Percentiles rank a stretch among this genome's conserved stretches.
phyloP scores from a whole-genome alignment of 2,797 vertebrate species.

The Macropus fuliginosus region DNA sequence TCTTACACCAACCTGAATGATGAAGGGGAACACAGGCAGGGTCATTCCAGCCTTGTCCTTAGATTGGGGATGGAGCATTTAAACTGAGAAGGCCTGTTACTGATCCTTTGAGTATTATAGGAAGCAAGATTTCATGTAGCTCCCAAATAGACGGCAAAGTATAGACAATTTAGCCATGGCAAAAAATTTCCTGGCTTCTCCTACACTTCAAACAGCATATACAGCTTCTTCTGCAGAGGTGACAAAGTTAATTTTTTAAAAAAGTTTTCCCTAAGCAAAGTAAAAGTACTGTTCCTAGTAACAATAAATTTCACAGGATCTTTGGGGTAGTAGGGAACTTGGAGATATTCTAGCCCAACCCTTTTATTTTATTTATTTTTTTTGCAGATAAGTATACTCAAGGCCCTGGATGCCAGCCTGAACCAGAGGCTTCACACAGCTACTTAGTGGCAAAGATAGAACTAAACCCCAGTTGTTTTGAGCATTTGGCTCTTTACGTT shows the following conservation, averaged over 20 bases:
- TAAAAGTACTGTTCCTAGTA: background rate
- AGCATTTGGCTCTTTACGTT: background rate
- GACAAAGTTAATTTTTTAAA: constrained; percentile 13
- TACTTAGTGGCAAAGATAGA: background rate
- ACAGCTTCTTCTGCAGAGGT: background rate
- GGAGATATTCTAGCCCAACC: background rate
- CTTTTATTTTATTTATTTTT: background rate
- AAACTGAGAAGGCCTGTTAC: constrained; percentile 4
- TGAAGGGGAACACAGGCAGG: background rate
- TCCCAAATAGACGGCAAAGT: background rate
- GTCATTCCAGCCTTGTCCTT: background rate
- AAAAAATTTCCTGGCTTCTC: background rate
- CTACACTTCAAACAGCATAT: background rate
- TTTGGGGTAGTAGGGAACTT: background rate
- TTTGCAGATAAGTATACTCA: background rate
- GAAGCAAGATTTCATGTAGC: background rate
- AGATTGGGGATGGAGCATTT: constrained; percentile 1
- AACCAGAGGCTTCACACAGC: background rate
- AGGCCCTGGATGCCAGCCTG: background rate
- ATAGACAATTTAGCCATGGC: background rate
- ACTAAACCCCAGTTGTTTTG: background rate
- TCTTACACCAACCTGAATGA: background rate
- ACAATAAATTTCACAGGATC: background rate
- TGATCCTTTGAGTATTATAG: background rate
- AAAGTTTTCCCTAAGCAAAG: background rate